Evolutionary conservation across 2,113 vertebrate species (phyloP).

Genomic region (Boulengeromyrus knoepffleri): DNA sequence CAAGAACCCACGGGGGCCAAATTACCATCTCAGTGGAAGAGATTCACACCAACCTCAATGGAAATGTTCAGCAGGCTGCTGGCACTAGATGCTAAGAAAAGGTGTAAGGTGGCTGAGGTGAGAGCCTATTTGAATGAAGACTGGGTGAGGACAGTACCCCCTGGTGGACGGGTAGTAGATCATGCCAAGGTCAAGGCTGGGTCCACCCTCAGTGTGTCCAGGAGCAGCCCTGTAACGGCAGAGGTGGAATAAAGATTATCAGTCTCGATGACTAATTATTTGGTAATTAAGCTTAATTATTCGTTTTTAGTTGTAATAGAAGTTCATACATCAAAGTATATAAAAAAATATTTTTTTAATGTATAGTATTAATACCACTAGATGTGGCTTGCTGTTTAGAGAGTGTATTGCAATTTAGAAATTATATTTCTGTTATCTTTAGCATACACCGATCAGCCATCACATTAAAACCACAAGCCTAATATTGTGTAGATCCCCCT

Average conservation of each 20-base stretch:
- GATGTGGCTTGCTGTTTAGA: neutral
- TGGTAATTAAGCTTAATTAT: neutral
- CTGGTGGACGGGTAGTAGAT: constrained; percentile 13
- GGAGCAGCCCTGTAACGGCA: constrained; percentile 16
- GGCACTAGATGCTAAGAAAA: constrained; percentile 58
- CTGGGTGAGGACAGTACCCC: constrained; percentile 49
- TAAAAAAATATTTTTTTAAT: neutral
- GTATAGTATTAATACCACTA: neutral
- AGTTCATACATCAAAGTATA: neutral
- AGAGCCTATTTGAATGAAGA: constrained; percentile 58
- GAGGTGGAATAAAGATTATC: constrained; percentile 1
- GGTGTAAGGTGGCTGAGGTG: constrained; percentile 57
- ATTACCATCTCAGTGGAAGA: constrained; percentile 72
- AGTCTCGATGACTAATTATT: neutral
- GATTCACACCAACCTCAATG: constrained; percentile 66
- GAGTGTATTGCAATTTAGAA: neutral
- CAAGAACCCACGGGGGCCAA: constrained; percentile 41
- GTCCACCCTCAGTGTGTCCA: constrained; percentile 19
- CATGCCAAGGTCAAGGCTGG: constrained; percentile 13
- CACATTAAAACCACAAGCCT: neutral
- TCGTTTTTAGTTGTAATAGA: neutral
- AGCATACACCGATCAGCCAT: neutral
- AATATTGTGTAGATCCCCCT: neutral
- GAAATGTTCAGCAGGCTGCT: constrained; percentile 74
- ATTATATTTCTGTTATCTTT: neutral